Evolutionary conservation across 2,113 vertebrate species (phyloP).

Genomic region (Vireo altiloquus): DNA sequence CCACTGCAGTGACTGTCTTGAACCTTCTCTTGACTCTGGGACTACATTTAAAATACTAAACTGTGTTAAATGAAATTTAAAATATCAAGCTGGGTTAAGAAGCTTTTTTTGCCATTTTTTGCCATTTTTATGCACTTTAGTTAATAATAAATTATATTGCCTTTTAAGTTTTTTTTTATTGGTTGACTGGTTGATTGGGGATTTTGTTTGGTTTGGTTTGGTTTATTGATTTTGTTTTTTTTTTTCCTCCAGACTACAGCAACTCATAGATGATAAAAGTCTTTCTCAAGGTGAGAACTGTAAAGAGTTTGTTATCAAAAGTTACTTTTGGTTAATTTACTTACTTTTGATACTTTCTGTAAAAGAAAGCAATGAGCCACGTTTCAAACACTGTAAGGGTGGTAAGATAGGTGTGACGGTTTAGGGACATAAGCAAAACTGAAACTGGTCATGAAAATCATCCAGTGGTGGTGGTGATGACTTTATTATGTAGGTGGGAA

Average conservation of each 20-base stretch:
- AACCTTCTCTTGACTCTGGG: not conserved
- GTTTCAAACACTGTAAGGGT: not conserved
- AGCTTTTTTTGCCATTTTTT: not conserved
- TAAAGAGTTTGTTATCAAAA: not conserved
- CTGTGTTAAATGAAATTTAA: not conserved
- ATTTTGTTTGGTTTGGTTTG: not conserved
- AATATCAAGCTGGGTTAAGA: not conserved
- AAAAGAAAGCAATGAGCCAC: not conserved
- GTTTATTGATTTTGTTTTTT: not conserved
- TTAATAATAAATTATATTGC: not conserved
- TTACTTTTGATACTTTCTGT: not conserved
- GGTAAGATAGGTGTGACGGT: not conserved
- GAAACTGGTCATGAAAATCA: not conserved
- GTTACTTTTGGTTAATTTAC: not conserved
- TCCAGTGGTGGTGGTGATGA: not conserved
- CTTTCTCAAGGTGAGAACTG: not conserved
- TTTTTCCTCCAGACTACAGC: not conserved
- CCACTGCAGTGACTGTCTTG: not conserved
- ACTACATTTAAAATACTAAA: not conserved
- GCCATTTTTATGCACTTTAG: not conserved
- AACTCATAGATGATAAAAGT: not conserved
- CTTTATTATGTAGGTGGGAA: rapidly evolving
- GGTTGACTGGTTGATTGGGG: not conserved
- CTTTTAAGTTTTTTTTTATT: not conserved
- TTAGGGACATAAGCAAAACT: not conserved